Base-by-base conservation (phyloP, 2,888 invertebrate species). In the Neocrepidodera transversa region DNA sequence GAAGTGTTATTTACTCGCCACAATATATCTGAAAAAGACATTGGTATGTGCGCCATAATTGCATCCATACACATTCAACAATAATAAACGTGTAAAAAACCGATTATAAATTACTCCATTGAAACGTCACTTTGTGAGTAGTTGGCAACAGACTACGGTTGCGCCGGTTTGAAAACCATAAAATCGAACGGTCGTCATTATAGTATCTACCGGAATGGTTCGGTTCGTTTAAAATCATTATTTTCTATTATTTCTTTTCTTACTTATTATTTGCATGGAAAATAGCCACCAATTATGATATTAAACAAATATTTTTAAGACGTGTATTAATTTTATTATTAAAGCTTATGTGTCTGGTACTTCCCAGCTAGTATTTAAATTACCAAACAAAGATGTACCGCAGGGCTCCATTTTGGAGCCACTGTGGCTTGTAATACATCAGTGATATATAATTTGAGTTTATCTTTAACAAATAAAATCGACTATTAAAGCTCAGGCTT, bases 31-130 rank as follows among this genome's bases (percentile, higher is more conserved):
- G 17, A 57, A 49, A 50, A 20, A 47, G 47, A n/a, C 57, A 18
- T 35, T 36, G 43, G 42, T 18, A 42, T 50, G 43, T 28, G 50
- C 13, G 20, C 43, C 42, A 57, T 56, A 56, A 56, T 49, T 56
- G 40, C 49, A 49, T 57, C 17, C 40, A 43, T 43, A 50, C 36
- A 36, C 35, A 50, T 50, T 16, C 49, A 42, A 56, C 43, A 56
- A 56, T 55, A 56, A 38, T 49, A 50, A 50, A 50, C 35, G 43
- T 23, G 50, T 49, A 56, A 57, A 57, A 57, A 50, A 50, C 13
- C 26, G 43, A 32, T 45, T 43, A 57, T 57, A 50, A 57, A 57
- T 57, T 57, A 43, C 50, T 57, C 57, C 18, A 57, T 57, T 57
- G 43, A 57, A 57, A 43, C 49, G 57, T 36, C 57, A 42, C 43